phyloP scores from a whole-genome alignment of 2,113 vertebrate species.

The Crotalus tigris region DNA sequence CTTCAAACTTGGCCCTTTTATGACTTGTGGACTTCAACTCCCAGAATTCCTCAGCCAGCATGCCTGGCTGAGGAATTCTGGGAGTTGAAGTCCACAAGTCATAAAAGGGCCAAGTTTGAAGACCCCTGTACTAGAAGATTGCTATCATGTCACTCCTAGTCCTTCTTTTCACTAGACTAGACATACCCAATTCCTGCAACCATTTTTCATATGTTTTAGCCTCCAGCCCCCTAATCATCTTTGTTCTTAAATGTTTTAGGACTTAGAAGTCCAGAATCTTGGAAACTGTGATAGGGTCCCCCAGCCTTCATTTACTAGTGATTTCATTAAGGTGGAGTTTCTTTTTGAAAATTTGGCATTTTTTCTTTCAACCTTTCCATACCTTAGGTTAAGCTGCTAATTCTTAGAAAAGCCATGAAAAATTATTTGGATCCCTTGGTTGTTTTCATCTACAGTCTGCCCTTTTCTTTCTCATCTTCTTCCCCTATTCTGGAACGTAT shows the following conservation, averaged over 20 bases:
- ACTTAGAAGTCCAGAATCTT: background rate
- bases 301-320: background rate
- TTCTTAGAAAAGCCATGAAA: background rate
- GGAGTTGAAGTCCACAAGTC: too few relatives aligned
- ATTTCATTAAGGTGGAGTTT: background rate
- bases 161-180: too few relatives aligned
- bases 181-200: too few relatives aligned
- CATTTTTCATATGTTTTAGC: too few relatives aligned
- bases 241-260: background rate
- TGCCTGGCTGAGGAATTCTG: too few relatives aligned
- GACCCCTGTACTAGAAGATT: too few relatives aligned
- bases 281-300: background rate
- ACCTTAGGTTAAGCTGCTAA: background rate
- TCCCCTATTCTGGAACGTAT: background rate
- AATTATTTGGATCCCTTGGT: background rate
- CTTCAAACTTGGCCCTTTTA: too few relatives aligned
- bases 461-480: background rate
- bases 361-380: background rate
- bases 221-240: too few relatives aligned
- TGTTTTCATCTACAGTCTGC: background rate
- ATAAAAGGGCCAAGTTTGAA: too few relatives aligned
- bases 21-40: too few relatives aligned
- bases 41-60: too few relatives aligned
- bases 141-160: too few relatives aligned
- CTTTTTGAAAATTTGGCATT: background rate